A percentile compares a stretch with the other conserved stretches of the same genome.
Evolutionary conservation across 2,797 vertebrate species (phyloP).

Genomic region (Zalophus californianus): DNA sequence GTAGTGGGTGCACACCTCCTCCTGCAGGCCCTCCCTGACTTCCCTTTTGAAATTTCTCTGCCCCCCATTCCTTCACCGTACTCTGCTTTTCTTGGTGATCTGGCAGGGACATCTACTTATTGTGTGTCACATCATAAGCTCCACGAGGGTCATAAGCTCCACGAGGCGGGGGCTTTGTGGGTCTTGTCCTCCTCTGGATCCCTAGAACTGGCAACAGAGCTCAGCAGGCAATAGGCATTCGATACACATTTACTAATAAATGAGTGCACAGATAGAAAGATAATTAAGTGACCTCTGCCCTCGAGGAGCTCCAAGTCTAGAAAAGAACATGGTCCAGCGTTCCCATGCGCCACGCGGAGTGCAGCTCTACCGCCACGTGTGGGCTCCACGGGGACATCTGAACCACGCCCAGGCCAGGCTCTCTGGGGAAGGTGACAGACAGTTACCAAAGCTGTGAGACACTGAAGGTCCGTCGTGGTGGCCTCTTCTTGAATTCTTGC

Average conservation of each 20-base stretch:
- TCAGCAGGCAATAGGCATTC: background rate
- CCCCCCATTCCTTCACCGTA: background rate
- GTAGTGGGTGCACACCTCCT: background rate
- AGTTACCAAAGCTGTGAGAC: background rate
- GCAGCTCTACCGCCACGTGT: background rate
- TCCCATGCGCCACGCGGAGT: background rate
- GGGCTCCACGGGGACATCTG: too few species aligned
- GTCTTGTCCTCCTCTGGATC: background rate
- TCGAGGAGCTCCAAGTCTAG: background rate
- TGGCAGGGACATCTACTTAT: background rate
- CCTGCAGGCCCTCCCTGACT: background rate
- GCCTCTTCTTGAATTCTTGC: background rate
- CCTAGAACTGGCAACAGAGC: background rate
- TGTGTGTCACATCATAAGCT: background rate
- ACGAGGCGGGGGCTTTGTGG: background rate
- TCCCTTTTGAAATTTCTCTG: background rate
- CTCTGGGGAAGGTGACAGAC: background rate
- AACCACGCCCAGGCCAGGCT: background rate
- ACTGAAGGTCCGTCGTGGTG: rapidly evolving
- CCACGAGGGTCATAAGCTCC: background rate
- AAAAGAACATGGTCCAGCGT: background rate
- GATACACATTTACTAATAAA: background rate
- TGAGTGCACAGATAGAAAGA: background rate
- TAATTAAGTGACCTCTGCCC: background rate
- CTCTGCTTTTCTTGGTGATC: background rate